Evolutionary conservation across 2,797 vertebrate species (phyloP), one percentile per base, ranked within the genome.

Genomic region (Phataginus tetradactyla): DNA sequence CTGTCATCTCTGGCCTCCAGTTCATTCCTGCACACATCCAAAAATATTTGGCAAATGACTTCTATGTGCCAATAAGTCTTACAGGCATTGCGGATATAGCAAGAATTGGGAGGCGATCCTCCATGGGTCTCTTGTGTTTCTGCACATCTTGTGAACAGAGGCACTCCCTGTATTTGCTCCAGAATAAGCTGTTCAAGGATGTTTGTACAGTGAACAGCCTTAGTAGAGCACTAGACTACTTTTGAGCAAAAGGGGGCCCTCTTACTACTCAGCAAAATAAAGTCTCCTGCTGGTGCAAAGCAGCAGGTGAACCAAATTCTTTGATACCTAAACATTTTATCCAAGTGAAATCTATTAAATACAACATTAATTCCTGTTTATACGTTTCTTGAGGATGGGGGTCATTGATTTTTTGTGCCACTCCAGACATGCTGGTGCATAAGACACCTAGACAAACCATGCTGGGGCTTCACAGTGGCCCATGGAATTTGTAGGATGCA

Each of bases 111-210:
- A 55, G 10, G 2, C 0, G 0, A 1, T 2, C 17, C 49, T 66
- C 51, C 1, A 0, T 0, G 1, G 39, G 32, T 21, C 10, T 4
- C 39, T 37, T 0, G 1, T 1, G 7, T 45, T 15, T 63, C 45
- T 20, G 23, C 37, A 9, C 3, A 11, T 74, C 64, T 61, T 15
- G 0, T 11, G 34, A 66, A 66, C 1, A 4, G 25, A 53, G 14
- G 12, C 21, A 0, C 11, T 1, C 17, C 3, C 34, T 27, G 7
- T 13, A 27, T 79, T 61, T 55, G 10, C 6, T 51, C 18, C 8
- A 59, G 57, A 34, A 8, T 4, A 45, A 4, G 20, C 7, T 79
- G 71, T 17, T n/a, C 1, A 9, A 8, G 51, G 42, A 42, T 4
- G 8, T 78, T 5, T 45, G 39, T 3, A 15, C 4, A 49, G 5